Conservation (phyloP, 2,113 vertebrate genomes). For the Sebastes schlegelii region DNA sequence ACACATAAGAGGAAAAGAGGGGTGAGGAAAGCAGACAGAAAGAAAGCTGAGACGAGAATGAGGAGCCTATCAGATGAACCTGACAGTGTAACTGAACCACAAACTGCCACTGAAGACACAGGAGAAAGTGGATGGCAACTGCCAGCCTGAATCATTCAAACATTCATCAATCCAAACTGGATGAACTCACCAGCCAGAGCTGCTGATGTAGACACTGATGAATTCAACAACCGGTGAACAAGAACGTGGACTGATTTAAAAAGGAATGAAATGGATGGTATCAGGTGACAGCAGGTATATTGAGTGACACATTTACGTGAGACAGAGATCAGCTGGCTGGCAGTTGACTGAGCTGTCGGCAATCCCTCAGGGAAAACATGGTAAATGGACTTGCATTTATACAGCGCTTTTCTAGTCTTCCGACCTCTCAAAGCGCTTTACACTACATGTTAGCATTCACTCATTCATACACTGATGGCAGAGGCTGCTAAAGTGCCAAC, state of each 20-base stretch:
- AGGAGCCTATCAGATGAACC: conserved; percentile 28
- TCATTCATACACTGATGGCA: no score
- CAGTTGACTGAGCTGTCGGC: conserved; percentile 8
- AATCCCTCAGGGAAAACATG: neutral
- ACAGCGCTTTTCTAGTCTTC: no score
- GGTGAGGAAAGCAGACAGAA: conserved; percentile 13
- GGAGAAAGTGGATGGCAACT: conserved; percentile 42
- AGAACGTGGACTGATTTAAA: conserved; percentile 16
- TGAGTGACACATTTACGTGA: conserved; percentile 41
- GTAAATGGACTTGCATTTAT: no score
- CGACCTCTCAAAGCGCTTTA: no score
- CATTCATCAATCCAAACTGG: neutral
- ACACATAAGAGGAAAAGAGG: neutral
- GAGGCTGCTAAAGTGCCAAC: no score
- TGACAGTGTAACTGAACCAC: conserved; percentile 26
- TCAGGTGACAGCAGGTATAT: conserved; percentile 32
- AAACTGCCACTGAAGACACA: conserved; percentile 11
- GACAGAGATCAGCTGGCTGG: conserved; percentile 22
- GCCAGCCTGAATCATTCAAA: neutral
- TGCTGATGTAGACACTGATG: neutral
- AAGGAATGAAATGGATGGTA: conserved; percentile 23
- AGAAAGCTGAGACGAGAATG: neutral
- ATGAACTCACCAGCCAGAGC: neutral
- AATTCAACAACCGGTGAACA: conserved; percentile 13
- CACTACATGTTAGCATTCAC: no score